Percentiles rank a stretch among this genome's conserved stretches.
phyloP scores from a whole-genome alignment of 2,113 vertebrate species.

The Echinops telfairi region DNA sequence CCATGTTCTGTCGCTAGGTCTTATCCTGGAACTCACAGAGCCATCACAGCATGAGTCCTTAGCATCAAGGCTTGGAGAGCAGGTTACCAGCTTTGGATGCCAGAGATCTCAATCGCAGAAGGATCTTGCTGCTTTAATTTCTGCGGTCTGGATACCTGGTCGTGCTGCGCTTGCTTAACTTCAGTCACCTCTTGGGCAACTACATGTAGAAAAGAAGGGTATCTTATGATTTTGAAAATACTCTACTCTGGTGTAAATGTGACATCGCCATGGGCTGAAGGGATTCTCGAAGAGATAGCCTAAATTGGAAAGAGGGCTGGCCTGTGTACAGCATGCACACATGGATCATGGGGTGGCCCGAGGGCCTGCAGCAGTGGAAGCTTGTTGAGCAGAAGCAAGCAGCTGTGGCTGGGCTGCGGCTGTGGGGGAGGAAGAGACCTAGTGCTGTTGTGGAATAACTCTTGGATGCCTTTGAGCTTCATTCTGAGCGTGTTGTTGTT shows the following conservation, averaged over 20 bases:
- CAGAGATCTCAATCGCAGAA: not conserved
- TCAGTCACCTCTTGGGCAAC: not conserved
- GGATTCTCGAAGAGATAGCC: not conserved
- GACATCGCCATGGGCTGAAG: not conserved
- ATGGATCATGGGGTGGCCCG: not conserved
- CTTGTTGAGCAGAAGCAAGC: not conserved
- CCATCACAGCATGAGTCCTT: not conserved
- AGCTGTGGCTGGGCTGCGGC: not conserved
- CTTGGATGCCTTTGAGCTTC: not conserved
- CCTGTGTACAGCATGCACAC: too few species aligned
- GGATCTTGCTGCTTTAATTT: not conserved
- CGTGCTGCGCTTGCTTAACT: not conserved
- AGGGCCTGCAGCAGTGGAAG: not conserved
- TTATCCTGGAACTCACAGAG: not conserved
- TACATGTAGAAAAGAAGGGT: conserved; percentile 3
- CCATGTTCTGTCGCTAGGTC: not conserved
- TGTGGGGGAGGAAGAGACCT: not conserved
- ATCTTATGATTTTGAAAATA: conserved; percentile 8
- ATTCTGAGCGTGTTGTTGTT: not conserved
- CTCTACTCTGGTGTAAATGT: not conserved
- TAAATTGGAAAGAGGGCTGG: not conserved
- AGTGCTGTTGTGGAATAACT: not conserved
- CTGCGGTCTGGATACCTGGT: not conserved
- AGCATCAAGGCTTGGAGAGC: not conserved
- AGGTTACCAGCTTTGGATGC: not conserved